Base-by-base conservation (phyloP, 30 jellyfish, hydroid and myxozoan genomes). In the Turritopsis rubra region DNA sequence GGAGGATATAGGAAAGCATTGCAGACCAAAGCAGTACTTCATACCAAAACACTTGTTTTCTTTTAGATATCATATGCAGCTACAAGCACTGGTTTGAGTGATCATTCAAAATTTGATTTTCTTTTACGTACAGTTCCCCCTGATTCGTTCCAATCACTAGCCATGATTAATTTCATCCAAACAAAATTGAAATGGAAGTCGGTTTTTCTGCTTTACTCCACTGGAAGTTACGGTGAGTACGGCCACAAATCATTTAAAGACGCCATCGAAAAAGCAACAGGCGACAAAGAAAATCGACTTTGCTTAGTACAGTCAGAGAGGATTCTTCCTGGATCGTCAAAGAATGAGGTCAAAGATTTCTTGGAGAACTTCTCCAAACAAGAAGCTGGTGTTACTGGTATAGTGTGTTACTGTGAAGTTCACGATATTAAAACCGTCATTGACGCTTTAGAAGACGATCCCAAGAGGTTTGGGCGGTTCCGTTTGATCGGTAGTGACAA, bases 111-210 rank as follows among this genome's bases (percentile, higher is more conserved):
- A 70, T 91, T 86, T 75, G 88, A 76, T 29, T 91, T 81, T 73
- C 88, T 91, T 21, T 79, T 91, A 53, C 96, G 97, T 26, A 91
- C 97, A 1, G 97, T 91, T 0, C 97, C 97, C 25, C 86, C 96
- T 3, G 97, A 91, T 66, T 75, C 83, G n/a, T 83, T 80, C 86
- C 97, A 91, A 79, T 89, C 97, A 0, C 66, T 54, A 54, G 97
- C 97, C 0, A 91, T 91, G 93, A 91, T 85, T 0, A 94, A 84
- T 75, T 91, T 86, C 74, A 84, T 91, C 8, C 90, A 73, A 7
- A 73, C 76, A 0, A 73, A 77, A 71, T 79, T 91, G 30, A 80
- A 79, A 54, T 91, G 97, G 97, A 91, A 80, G 66, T 76, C 96
- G 8, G 89, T 91, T 60, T 91, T 73, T 54, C 94, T 87, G 0